Percentiles rank a stretch among this genome's conserved stretches.
Evolutionary conservation across 2,797 vertebrate species (phyloP).

Genomic region (Enteromius thamalakanensis): DNA sequence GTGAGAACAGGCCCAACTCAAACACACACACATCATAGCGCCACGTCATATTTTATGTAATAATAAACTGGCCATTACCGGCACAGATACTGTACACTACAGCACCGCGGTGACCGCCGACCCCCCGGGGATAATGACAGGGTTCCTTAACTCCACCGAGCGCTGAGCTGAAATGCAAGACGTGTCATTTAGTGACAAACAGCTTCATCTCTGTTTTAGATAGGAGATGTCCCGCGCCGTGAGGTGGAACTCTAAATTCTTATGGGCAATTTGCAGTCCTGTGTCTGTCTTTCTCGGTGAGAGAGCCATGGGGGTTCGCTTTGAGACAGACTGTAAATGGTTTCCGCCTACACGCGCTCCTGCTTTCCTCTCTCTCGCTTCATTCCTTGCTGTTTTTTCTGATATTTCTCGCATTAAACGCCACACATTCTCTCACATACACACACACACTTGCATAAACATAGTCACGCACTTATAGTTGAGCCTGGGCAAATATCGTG

Average conservation of each 20-base stretch:
- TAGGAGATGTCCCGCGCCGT: not conserved
- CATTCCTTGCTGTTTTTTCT: slow-evolving; percentile 31
- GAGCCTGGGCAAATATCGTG: slow-evolving; percentile 49
- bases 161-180: not conserved
- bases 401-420: slow-evolving; percentile 29
- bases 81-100: not conserved
- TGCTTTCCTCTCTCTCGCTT: slow-evolving; percentile 53
- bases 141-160: not conserved
- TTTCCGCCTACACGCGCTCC: slow-evolving; percentile 74
- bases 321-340: slow-evolving; percentile 68
- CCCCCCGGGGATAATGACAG: slow-evolving; percentile 2
- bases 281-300: slow-evolving; percentile 61
- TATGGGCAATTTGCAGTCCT: slow-evolving; percentile 36
- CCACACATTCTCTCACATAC: slow-evolving; percentile 34
- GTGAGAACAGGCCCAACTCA: slow-evolving; percentile 19
- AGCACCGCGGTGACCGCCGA: not conserved
- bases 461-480: slow-evolving; percentile 26
- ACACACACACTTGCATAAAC: slow-evolving; percentile 31
- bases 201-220: not conserved
- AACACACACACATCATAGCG: not conserved
- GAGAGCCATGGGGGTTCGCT: slow-evolving; percentile 64
- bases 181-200: not conserved
- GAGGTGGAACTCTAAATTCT: not conserved
- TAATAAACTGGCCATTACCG: slow-evolving; percentile 7
- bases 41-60: not conserved